These are phyloP conservation scores for Paramormyrops hopkinsi DNA, from an alignment of 2,797 vertebrate genomes.

Conservation along the genomic window DNA sequence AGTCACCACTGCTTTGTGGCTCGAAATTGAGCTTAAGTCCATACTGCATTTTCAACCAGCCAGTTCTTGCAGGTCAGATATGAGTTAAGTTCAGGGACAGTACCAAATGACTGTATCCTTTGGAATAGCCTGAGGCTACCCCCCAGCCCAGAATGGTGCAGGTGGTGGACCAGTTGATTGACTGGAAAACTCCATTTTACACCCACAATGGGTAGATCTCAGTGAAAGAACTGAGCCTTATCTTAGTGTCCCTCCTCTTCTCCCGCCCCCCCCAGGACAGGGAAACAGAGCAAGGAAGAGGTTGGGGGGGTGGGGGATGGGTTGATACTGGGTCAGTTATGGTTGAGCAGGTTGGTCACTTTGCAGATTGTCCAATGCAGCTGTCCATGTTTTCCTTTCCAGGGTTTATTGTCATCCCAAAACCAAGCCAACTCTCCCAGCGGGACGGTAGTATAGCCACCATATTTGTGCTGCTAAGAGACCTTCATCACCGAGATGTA, in stretches of 20 bases:
- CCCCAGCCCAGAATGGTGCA: not conserved
- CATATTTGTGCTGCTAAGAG: slow-evolving; percentile 77
- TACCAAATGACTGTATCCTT: not conserved
- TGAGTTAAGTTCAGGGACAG: not conserved
- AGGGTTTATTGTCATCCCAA: slow-evolving; percentile 93
- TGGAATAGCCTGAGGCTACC: not conserved
- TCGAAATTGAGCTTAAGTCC: not conserved
- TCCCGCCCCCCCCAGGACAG: not conserved
- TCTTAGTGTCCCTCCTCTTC: not conserved
- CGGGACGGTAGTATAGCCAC: slow-evolving; percentile 92
- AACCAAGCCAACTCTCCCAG: slow-evolving; percentile 94
- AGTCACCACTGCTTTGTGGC: not conserved
- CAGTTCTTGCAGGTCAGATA: not conserved
- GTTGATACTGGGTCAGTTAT: not conserved
- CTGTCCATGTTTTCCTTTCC: slow-evolving; percentile 77
- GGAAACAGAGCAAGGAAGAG: not conserved
- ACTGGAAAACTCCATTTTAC: not conserved
- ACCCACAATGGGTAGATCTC: not conserved
- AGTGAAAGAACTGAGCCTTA: not conserved
- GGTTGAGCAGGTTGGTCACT: not conserved
- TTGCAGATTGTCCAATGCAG: slow-evolving; percentile 46
- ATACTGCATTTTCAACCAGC: not conserved
- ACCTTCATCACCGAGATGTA: slow-evolving; percentile 56
- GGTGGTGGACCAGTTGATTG: not conserved
- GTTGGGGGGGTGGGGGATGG: not conserved